These are phyloP conservation scores for Steatocranus sp. DNA, from an alignment of 2,797 vertebrate genomes.

Conservation along the genomic window DNA sequence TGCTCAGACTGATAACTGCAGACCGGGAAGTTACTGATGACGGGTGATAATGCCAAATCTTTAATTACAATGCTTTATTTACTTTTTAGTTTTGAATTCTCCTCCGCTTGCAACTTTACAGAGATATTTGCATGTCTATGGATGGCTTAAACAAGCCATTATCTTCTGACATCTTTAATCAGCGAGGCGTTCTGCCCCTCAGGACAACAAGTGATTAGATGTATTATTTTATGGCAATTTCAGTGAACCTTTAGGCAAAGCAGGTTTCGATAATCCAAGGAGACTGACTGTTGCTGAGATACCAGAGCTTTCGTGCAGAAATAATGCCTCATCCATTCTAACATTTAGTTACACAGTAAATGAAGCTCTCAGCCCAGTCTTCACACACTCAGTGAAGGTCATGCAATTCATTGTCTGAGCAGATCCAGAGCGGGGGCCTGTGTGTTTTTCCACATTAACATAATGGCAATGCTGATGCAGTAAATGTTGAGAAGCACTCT, in stretches of 20 bases:
- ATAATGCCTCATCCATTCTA: slow-evolving; percentile 9
- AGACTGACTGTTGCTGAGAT: slow-evolving; percentile 30
- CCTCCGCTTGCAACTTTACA: not conserved
- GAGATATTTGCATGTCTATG: not conserved
- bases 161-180: slow-evolving; percentile 30
- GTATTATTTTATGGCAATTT: slow-evolving; percentile 26
- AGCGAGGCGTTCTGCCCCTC: not conserved
- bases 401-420: not conserved
- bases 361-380: slow-evolving; percentile 11
- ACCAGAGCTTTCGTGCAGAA: slow-evolving; percentile 1
- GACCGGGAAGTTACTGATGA: slow-evolving; percentile 60
- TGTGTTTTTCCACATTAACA: not conserved
- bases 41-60: slow-evolving; percentile 49
- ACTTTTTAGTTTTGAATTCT: not conserved
- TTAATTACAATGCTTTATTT: not conserved
- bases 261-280: not conserved
- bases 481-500: slow-evolving; percentile 28
- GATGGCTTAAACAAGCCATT: slow-evolving; percentile 17
- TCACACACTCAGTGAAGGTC: slow-evolving; percentile 21
- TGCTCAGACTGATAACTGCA: slow-evolving; percentile 65
- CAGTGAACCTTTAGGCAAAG: slow-evolving; percentile 1
- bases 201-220: slow-evolving; percentile 15
- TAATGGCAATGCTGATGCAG: not conserved
- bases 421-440: not conserved
- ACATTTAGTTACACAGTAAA: slow-evolving; percentile 27